phyloP scores from a whole-genome alignment of 2,797 vertebrate species.

The Chelonia mydas region DNA sequence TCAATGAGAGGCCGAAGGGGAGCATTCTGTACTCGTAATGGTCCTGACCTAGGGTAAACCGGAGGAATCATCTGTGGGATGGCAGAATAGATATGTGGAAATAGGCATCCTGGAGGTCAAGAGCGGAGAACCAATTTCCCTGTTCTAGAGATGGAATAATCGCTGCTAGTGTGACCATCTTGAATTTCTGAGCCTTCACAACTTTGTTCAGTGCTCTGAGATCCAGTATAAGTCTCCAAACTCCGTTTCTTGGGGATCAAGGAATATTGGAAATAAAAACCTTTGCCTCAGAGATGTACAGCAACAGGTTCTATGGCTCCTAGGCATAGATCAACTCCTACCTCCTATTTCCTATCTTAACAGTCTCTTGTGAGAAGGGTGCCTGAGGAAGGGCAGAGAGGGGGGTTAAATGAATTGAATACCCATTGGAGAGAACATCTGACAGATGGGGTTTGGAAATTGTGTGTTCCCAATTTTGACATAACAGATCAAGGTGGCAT shows the following conservation, averaged over 20 bases:
- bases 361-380: too few species aligned
- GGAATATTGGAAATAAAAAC: too few species aligned
- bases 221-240: neutral
- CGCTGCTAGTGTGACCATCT: neutral
- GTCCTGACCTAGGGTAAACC: neutral
- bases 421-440: too few species aligned
- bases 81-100: neutral
- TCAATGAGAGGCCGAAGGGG: neutral
- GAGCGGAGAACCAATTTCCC: neutral
- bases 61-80: neutral
- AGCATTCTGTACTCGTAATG: neutral
- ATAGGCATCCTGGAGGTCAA: neutral
- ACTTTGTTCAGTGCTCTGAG: neutral
- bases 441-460: too few species aligned
- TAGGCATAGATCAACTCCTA: too few species aligned
- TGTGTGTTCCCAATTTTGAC: too few species aligned
- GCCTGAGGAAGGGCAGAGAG: too few species aligned
- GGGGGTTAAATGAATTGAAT: too few species aligned
- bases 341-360: too few species aligned
- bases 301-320: too few species aligned
- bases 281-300: too few species aligned
- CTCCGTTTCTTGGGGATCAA: neutral
- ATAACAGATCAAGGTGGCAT: too few species aligned
- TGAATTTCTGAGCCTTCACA: neutral
- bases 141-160: neutral